Conservation (phyloP, 2,888 invertebrate genomes). For the Amblyjoppa proteus region DNA sequence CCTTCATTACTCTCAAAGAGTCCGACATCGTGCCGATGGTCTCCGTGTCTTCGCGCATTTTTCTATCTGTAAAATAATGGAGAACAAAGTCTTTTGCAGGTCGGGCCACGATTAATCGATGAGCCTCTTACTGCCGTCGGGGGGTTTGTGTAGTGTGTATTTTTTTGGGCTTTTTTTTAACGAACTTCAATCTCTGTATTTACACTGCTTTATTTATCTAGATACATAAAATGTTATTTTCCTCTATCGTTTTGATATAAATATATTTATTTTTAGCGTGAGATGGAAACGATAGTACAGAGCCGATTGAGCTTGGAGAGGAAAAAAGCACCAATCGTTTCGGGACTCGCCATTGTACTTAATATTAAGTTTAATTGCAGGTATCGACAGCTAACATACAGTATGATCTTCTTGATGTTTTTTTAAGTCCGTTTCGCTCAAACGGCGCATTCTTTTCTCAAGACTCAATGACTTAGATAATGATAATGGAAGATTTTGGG, state of each 20-base stretch:
- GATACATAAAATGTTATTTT: conserved; percentile 75
- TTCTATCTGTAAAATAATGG: conserved; percentile 73
- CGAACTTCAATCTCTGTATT: conserved; percentile 66
- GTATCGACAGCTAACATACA: conserved; percentile 27
- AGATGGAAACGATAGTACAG: conserved; percentile 29
- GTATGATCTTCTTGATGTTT: neutral
- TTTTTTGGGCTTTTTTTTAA: neutral
- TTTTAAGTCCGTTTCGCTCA: conserved; percentile 3
- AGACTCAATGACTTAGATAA: conserved; percentile 54
- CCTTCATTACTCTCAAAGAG: conserved; percentile 67
- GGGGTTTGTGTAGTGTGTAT: neutral
- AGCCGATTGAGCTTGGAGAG: conserved; percentile 14
- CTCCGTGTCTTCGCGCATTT: conserved; percentile 55
- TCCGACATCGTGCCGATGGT: conserved; percentile 57
- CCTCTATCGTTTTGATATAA: conserved; percentile 19
- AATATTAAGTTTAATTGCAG: conserved; percentile 32
- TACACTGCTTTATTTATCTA: conserved; percentile 81
- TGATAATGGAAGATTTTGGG: conserved; percentile 65
- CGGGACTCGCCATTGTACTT: conserved; percentile 2
- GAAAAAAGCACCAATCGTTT: conserved; percentile 14
- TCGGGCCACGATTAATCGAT: conserved; percentile 65
- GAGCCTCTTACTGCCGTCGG: conserved; percentile 49
- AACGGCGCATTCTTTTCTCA: conserved; percentile 6
- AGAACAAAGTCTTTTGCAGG: conserved; percentile 70
- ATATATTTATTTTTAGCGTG: conserved; percentile 7